Evolutionary conservation across 37 sponge, comb jelly and placozoan genomes (phyloP).

Genomic region (Diacarnus erythraeanus): DNA sequence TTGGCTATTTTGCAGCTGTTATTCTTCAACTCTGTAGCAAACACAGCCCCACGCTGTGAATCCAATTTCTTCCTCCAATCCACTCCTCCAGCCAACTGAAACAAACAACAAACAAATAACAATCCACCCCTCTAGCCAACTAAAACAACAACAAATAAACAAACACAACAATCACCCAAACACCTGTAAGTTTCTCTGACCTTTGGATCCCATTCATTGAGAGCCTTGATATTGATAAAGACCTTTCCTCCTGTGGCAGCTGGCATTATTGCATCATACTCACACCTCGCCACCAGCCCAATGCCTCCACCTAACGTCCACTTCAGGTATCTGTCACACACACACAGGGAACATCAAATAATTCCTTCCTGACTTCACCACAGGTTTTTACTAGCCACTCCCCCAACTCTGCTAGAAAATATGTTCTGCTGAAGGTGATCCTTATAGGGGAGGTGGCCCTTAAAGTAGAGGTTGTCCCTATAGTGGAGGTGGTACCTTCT

Average conservation of each 20-base stretch:
- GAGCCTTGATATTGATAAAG: conserved; percentile 85
- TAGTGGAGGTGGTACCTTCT: no score
- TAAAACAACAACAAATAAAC: background rate
- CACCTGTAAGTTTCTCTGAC: conserved; percentile 6
- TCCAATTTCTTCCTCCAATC: conserved; percentile 98
- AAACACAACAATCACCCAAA: background rate
- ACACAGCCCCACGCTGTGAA: conserved; percentile 91
- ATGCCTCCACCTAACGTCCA: conserved; percentile 63
- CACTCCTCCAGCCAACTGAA: conserved; percentile 51
- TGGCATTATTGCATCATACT: conserved; percentile 84
- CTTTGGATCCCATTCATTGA: conserved; percentile 93
- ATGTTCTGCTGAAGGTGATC: no score
- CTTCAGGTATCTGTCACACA: conserved; percentile 93
- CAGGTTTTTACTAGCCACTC: no score
- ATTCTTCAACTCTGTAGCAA: conserved; percentile 99
- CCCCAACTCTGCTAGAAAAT: no score
- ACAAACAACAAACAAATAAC: background rate
- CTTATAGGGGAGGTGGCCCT: no score
- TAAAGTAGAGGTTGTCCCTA: no score
- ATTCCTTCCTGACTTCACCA: no score
- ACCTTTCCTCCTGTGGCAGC: conserved; percentile 34
- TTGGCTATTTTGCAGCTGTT: conserved; percentile 96
- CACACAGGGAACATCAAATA: no score
- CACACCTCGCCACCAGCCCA: conserved; percentile 79
- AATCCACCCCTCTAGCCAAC: background rate